Conservation (phyloP, 1,140 invertebrate species). For the Apis laboriosa region DNA sequence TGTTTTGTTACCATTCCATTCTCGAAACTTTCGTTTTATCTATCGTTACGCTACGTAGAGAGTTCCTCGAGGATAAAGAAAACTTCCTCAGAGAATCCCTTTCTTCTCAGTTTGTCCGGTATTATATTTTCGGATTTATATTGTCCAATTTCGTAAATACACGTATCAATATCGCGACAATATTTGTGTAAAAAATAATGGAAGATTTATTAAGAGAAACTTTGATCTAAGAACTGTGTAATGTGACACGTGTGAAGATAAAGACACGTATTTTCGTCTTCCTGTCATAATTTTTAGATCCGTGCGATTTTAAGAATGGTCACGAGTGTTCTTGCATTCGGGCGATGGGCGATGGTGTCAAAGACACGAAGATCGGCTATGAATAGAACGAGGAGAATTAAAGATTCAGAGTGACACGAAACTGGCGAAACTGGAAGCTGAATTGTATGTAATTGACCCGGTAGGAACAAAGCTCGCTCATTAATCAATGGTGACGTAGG, state of each 20-base stretch:
- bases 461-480: constrained; percentile 70
- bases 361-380: neutral
- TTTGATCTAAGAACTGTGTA: neutral
- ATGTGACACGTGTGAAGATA: too few species aligned
- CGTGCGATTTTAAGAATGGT: too few species aligned
- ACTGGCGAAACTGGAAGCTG: constrained; percentile 44
- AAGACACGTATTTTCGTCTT: too few species aligned
- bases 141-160: neutral
- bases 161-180: too few species aligned
- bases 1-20: neutral
- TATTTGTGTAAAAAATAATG: neutral
- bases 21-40: constrained; percentile 15
- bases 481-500: constrained; percentile 76
- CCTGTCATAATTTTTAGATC: too few species aligned
- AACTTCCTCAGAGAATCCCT: neutral
- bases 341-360: neutral
- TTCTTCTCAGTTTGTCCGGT: neutral
- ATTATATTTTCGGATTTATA: neutral
- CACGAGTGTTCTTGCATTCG: neutral
- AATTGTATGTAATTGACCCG: constrained; percentile 67
- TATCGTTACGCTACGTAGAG: neutral
- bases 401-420: constrained; percentile 45
- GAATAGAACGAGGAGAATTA: constrained; percentile 1
- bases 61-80: neutral
- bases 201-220: neutral